These are phyloP conservation scores for Meteorus cinctellus DNA, from an alignment of 2,888 invertebrate genomes.

Conservation along the genomic window DNA sequence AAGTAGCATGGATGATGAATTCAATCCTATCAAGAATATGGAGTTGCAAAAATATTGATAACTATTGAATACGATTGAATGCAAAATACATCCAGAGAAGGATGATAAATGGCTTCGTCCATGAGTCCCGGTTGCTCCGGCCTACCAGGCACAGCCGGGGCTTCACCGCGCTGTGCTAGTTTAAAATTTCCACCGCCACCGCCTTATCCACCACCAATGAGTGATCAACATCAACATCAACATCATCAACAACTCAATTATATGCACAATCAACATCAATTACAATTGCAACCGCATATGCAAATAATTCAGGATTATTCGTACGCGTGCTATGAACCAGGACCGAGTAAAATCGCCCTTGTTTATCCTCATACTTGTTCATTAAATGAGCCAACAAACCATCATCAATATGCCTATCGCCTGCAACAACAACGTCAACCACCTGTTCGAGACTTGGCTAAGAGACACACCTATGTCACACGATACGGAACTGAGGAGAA, in stretches of 20 bases:
- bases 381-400: slow-evolving; percentile 64
- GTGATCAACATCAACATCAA: slow-evolving; percentile 52
- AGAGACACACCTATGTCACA: slow-evolving; percentile 83
- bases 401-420: slow-evolving; percentile 63
- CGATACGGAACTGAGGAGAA: slow-evolving; percentile 90
- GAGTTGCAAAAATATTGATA: neutral
- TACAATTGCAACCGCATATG: slow-evolving; percentile 40
- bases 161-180: slow-evolving; percentile 68
- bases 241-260: slow-evolving; percentile 64
- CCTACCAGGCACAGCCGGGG: slow-evolving; percentile 59
- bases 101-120: slow-evolving; percentile 64
- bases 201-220: slow-evolving; percentile 79
- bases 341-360: slow-evolving; percentile 78
- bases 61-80: neutral
- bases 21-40: neutral
- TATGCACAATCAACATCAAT: slow-evolving; percentile 69
- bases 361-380: slow-evolving; percentile 75
- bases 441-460: slow-evolving; percentile 65
- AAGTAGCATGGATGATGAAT: neutral
- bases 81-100: slow-evolving; percentile 39
- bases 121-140: slow-evolving; percentile 62
- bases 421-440: slow-evolving; percentile 71
- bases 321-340: slow-evolving; percentile 87
- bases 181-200: slow-evolving; percentile 86
- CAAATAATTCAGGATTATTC: slow-evolving; percentile 79